Conservation (phyloP, 2,888 invertebrate species). For the Dryomyza anilis region DNA sequence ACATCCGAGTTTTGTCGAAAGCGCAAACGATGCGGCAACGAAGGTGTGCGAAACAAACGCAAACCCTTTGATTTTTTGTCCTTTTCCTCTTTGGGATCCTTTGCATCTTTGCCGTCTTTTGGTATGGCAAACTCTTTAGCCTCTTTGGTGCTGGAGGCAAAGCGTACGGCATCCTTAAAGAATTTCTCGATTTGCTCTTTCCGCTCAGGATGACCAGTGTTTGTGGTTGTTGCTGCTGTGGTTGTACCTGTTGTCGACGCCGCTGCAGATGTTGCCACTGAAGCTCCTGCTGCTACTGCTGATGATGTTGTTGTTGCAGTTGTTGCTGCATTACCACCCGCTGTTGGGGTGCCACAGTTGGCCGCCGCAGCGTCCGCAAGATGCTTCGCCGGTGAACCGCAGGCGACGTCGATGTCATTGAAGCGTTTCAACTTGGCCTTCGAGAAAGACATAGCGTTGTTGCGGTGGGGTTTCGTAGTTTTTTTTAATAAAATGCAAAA, state of each 20-base stretch:
- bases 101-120: conserved; percentile 41
- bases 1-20: conserved; percentile 50
- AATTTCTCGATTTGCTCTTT: conserved; percentile 61
- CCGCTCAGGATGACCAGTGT: conserved; percentile 49
- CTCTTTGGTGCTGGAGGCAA: conserved; percentile 53
- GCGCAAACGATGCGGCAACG: conserved; percentile 58
- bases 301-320: no score
- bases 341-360: conserved; percentile 9
- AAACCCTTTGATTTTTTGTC: conserved; percentile 55
- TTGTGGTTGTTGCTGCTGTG: conserved; percentile 33
- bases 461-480: background rate
- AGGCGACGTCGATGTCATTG: conserved; percentile 56
- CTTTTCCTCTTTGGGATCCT: no score
- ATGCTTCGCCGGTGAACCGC: conserved; percentile 40
- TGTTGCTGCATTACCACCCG: conserved; percentile 37
- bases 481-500: background rate
- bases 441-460: conserved; percentile 53
- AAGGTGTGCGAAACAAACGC: conserved; percentile 57
- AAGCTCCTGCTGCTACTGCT: conserved; percentile 41
- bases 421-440: conserved; percentile 61
- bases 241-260: conserved; percentile 37
- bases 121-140: conserved; percentile 57
- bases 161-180: conserved; percentile 59
- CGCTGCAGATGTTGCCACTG: conserved; percentile 40
- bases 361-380: conserved; percentile 32